These are phyloP conservation scores for Etia nguti DNA, from an alignment of 2,113 vertebrate species.

Conservation along the genomic window DNA sequence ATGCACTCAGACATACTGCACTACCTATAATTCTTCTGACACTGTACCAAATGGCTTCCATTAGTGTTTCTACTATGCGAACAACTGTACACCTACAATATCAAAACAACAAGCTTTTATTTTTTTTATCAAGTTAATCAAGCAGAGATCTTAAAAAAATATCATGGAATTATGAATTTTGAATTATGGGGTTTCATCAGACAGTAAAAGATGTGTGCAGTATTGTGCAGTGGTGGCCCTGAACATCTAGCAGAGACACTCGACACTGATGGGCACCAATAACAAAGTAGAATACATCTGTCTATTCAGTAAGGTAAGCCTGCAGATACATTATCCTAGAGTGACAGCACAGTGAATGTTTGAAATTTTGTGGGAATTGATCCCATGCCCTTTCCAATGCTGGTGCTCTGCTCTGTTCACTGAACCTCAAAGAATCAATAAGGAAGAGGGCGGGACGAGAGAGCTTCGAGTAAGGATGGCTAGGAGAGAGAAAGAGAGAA, in stretches of 20 bases:
- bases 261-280: conserved; percentile 60
- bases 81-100: neutral
- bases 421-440: conserved; percentile 54
- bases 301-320: conserved; percentile 23
- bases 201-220: neutral
- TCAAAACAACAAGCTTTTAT: neutral
- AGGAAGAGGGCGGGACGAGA: neutral
- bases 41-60: neutral
- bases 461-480: neutral
- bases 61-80: neutral
- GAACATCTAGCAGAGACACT: conserved; percentile 31
- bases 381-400: conserved; percentile 41
- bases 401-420: conserved; percentile 21
- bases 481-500: neutral
- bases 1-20: neutral
- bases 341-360: conserved; percentile 42
- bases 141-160: neutral
- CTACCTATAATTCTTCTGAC: neutral
- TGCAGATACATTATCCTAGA: conserved; percentile 48
- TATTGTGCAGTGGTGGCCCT: conserved; percentile 1
- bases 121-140: neutral
- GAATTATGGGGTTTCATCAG: neutral
- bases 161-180: neutral
- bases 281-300: conserved; percentile 48
- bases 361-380: conserved; percentile 58